Base-by-base conservation (phyloP, 2,113 vertebrate species). In the Rhea americana region DNA sequence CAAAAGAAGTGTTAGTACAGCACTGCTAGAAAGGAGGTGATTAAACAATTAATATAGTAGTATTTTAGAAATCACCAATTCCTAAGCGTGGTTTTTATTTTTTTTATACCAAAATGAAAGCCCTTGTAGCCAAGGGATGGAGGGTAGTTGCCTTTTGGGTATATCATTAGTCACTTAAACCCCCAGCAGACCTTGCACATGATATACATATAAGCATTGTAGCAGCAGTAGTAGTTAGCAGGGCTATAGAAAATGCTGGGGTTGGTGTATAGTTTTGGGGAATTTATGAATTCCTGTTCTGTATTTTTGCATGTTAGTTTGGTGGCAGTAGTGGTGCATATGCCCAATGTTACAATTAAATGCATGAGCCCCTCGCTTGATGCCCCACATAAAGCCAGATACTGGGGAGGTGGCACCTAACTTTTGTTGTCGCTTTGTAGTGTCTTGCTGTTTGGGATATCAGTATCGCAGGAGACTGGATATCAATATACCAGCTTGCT, bases 351-450 rank as follows among this genome's bases (percentile, higher is more conserved):
- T 98, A 98, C 98, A 97, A 98, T 91, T 97, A 98, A 98, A 98
- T 99, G 99, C 99, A 99, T 99, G 99, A 99, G 91, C 96, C 98
- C 98, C 98, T 98, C 98, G 98, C 99, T 98, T 99, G 98, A 98
- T 99, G 99, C 99, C 99, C 99, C 99, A 99, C 99, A 99, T 98
- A 97, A 99, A 98, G 98, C 99, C 99, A 99, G 99, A 99, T 98
- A 98, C 98, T 93, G 98, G 99, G 99, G 99, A 99, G 98, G 99
- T 99, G 98, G 98, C 98, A 98, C 97, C 97, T 96, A 97, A 97
- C 97, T 98, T 98, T 96, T 97, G 95, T 98, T 98, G 98, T 99
- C 71, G 98, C 98, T 97, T 97, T 98, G 97, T 98, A 95, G 97
- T 97, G 98, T 98, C 97, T 98, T 98, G 98, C 98, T 98, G 97